Evolutionary conservation across 2,888 invertebrate species (phyloP).

Genomic region (Diplolepis rosae): DNA sequence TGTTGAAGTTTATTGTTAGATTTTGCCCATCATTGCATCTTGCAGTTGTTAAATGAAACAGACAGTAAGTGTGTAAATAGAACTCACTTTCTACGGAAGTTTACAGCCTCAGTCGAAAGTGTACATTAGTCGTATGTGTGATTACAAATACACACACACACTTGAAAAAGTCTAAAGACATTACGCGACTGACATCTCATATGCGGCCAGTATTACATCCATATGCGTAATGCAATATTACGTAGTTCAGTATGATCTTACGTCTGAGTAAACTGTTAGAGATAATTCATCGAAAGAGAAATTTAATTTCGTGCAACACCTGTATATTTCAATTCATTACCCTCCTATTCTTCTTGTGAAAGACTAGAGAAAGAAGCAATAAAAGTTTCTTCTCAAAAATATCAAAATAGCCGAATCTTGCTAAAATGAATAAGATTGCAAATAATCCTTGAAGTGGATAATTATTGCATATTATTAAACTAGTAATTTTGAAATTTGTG

Average conservation of each 20-base stretch:
- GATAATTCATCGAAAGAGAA: slow-evolving; percentile 45
- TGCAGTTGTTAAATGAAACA: not conserved
- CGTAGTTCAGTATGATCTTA: slow-evolving; percentile 44
- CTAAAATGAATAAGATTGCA: not conserved
- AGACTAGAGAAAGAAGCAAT: not conserved
- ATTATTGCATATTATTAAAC: too few species aligned
- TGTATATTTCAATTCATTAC: not conserved
- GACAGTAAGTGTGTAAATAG: slow-evolving; percentile 53
- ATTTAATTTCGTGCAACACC: slow-evolving; percentile 34
- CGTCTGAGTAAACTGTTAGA: slow-evolving; percentile 42
- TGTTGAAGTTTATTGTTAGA: not conserved
- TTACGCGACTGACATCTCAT: slow-evolving; percentile 49
- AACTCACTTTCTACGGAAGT: slow-evolving; percentile 62
- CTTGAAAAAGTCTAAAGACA: slow-evolving; percentile 29
- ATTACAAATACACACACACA: slow-evolving; percentile 37
- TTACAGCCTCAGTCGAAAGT: slow-evolving; percentile 38
- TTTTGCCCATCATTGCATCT: not conserved
- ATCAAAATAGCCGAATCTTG: not conserved
- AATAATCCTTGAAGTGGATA: not conserved
- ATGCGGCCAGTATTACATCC: slow-evolving; percentile 45
- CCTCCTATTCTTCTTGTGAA: not conserved
- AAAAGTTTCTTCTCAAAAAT: too few species aligned
- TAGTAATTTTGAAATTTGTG: too few species aligned
- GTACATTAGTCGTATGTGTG: slow-evolving; percentile 36
- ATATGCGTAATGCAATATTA: slow-evolving; percentile 48